These are phyloP conservation scores for Acronicta psi DNA, from an alignment of 2,888 invertebrate genomes.

Conservation along the genomic window DNA sequence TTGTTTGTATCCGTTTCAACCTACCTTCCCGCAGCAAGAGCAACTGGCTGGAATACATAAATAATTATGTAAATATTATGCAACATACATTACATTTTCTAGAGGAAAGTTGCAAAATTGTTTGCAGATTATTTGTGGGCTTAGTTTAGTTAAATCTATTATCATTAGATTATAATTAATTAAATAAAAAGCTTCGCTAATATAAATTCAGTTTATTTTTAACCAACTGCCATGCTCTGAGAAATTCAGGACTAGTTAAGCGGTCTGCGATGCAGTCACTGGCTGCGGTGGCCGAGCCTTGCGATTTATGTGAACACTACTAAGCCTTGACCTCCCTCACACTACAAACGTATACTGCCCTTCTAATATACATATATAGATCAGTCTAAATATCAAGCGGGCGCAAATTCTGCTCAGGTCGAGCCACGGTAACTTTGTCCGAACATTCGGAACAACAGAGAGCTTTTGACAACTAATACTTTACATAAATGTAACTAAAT, in stretches of 20 bases:
- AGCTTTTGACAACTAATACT: not conserved
- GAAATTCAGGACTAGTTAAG: constrained; percentile 8
- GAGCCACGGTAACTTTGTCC: not conserved
- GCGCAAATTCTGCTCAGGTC: not conserved
- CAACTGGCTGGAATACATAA: constrained; percentile 11
- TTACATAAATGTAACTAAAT: no score
- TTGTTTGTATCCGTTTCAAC: constrained; percentile 33
- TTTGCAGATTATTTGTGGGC: no score
- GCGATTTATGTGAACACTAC: constrained; percentile 22
- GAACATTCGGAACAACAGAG: not conserved
- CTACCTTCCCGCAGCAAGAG: constrained; percentile 9
- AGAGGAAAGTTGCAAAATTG: no score
- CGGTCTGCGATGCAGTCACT: constrained; percentile 3
- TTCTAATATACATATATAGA: constrained; percentile 29
- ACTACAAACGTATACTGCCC: constrained; percentile 5
- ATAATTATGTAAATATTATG: no score
- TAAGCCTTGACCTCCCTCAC: constrained; percentile 36
- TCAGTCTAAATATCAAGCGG: not conserved
- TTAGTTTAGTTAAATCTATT: no score
- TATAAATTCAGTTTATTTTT: constrained; percentile 1
- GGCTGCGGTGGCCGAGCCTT: constrained; percentile 15
- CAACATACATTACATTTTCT: constrained; percentile 15
- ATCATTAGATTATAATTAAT: no score
- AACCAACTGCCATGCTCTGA: not conserved
- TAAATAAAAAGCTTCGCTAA: no score